Conservation (phyloP, 2,113 vertebrate species). For the Aldabrachelys gigantea region DNA sequence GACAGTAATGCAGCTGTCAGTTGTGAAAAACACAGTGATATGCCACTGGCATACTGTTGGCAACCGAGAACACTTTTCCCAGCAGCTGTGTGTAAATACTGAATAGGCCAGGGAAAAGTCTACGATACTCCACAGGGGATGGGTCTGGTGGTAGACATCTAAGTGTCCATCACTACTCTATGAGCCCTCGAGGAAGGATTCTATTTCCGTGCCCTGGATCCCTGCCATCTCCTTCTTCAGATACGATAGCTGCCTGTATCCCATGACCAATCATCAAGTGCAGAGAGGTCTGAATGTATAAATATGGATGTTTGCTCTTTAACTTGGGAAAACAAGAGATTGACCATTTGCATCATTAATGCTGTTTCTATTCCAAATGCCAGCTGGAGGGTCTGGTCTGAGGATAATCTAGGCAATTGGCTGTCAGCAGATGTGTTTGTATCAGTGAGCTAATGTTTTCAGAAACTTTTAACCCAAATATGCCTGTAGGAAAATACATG, state of each 20-base stretch:
- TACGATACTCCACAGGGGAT: accelerated
- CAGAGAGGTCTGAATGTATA: background rate
- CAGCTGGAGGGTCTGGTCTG: background rate
- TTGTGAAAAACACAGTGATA: background rate
- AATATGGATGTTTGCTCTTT: accelerated
- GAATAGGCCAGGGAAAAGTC: background rate
- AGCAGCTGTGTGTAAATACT: background rate
- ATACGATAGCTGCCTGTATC: background rate
- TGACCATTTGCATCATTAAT: background rate
- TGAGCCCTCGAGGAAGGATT: background rate
- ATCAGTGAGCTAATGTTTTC: background rate
- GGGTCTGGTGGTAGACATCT: background rate
- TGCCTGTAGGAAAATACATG: background rate
- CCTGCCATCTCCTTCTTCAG: background rate
- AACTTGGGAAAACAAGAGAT: background rate
- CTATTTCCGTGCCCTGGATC: background rate
- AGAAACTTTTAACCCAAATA: background rate
- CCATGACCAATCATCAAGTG: background rate
- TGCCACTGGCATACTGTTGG: accelerated
- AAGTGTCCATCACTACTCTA: accelerated
- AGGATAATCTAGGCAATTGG: background rate
- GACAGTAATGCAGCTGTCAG: background rate
- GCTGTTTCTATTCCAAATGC: background rate
- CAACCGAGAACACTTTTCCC: background rate
- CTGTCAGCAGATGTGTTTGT: background rate